A percentile compares a stretch with the other conserved stretches of the same genome.
Conservation (phyloP, 2,888 invertebrate species). For the Lobophora halterata region DNA sequence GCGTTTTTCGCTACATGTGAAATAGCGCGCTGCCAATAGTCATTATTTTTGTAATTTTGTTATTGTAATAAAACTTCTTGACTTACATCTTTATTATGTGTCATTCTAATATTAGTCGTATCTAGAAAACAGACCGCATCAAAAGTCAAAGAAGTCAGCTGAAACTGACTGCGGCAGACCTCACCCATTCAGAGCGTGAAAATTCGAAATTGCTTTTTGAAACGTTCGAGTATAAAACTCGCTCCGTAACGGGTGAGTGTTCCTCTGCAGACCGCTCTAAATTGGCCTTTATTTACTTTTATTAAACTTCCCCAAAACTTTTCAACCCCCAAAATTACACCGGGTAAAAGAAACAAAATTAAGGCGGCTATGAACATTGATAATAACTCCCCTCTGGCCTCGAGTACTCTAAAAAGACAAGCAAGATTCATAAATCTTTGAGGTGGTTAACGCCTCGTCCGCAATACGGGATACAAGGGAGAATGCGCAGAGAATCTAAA, state of each 20-base stretch:
- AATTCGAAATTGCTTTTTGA: conserved; percentile 41
- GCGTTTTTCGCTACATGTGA: no score
- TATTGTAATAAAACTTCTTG: no score
- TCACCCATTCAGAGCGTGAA: conserved; percentile 38
- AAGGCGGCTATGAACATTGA: conserved; percentile 55
- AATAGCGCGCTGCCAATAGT: no score
- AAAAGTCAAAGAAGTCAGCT: conserved; percentile 21
- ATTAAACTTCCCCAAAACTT: conserved; percentile 36
- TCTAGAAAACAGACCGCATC: conserved; percentile 13
- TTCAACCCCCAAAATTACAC: conserved; percentile 47
- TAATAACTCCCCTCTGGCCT: conserved; percentile 59
- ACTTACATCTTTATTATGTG: no score
- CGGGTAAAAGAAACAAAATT: conserved; percentile 54
- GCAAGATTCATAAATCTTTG: conserved; percentile 66
- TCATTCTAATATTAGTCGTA: no score
- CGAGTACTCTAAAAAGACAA: conserved; percentile 61
- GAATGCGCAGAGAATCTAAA: conserved; percentile 26
- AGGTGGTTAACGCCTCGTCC: conserved; percentile 67
- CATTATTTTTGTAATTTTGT: no score
- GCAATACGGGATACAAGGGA: conserved; percentile 61
- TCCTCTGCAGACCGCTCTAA: conserved; percentile 35
- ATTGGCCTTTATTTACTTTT: conserved; percentile 47
- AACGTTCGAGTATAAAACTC: conserved; percentile 33
- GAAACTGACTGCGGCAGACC: conserved; percentile 34
- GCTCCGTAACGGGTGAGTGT: conserved; percentile 27